Evolutionary conservation across 2,888 invertebrate genomes (phyloP).

Genomic region (Cosmorhoe ocellata): DNA sequence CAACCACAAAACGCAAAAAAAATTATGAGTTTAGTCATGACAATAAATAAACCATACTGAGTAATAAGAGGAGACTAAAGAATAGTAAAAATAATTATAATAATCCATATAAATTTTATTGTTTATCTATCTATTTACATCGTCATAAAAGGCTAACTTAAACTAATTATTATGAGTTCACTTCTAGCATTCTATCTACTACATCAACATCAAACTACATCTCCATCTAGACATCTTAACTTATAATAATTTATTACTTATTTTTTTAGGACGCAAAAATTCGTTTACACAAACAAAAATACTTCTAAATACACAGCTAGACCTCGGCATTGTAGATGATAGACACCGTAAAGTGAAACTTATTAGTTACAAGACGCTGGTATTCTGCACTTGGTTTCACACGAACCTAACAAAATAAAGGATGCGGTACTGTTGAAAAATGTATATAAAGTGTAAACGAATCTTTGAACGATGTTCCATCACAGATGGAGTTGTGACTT

Average conservation of each 20-base stretch:
- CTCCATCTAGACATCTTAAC: conserved; percentile 47
- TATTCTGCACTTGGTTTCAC: no score
- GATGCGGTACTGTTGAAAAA: no score
- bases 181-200: conserved; percentile 46
- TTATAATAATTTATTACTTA: conserved; percentile 63
- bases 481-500: conserved; percentile 60
- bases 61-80: no score
- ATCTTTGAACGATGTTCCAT: conserved; percentile 38
- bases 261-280: conserved; percentile 34
- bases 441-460: conserved; percentile 18
- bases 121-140: conserved; percentile 61
- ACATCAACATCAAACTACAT: conserved; percentile 41
- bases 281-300: conserved; percentile 38
- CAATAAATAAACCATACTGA: no score
- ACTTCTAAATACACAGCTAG: no score
- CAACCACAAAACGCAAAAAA: no score
- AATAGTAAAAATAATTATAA: conserved; percentile 1
- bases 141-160: conserved; percentile 49
- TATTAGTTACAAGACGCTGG: no score
- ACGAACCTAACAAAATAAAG: no score
- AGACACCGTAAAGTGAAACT: no score
- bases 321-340: no score
- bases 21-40: no score
- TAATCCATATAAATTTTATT: conserved; percentile 44
- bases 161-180: conserved; percentile 60